Conservation (phyloP, 2,797 vertebrate genomes). For the Mastacembelus armatus region DNA sequence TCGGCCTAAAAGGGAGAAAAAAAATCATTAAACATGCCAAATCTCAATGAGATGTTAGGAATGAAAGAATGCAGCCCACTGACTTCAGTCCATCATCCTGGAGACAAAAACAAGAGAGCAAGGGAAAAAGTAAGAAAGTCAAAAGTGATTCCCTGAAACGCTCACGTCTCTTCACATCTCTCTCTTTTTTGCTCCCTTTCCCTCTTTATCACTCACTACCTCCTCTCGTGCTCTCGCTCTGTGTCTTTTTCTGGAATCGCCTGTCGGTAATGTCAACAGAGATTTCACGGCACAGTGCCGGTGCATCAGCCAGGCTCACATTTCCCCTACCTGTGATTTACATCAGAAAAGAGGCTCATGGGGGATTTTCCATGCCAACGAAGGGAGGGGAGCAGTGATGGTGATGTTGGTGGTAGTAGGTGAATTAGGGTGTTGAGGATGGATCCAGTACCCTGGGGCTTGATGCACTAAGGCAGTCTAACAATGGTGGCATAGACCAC, state of each 20-base stretch:
- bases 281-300: conserved; percentile 79
- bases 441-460: conserved; percentile 56
- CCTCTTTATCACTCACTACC: conserved; percentile 53
- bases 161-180: conserved; percentile 44
- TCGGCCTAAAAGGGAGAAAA: conserved; percentile 6
- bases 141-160: conserved; percentile 60
- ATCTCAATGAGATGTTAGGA: conserved; percentile 23
- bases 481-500: conserved; percentile 67
- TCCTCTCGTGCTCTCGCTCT: conserved; percentile 40
- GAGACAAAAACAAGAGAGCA: conserved; percentile 33
- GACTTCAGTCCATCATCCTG: conserved; percentile 33
- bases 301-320: conserved; percentile 71
- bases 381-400: conserved; percentile 20
- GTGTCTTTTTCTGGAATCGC: conserved; percentile 75
- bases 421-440: neutral
- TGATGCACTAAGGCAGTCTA: conserved; percentile 65
- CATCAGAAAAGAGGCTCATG: conserved; percentile 77
- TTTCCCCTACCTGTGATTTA: conserved; percentile 80
- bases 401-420: neutral
- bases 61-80: conserved; percentile 32
- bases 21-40: conserved; percentile 30
- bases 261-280: conserved; percentile 79
- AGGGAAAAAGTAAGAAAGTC: conserved; percentile 52
- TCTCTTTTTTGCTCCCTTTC: conserved; percentile 36
- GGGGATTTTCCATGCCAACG: conserved; percentile 70